Percentiles rank a stretch among this genome's conserved stretches.
Evolutionary conservation across 1,140 invertebrate genomes (phyloP).

Genomic region (Octopus bimaculoides): DNA sequence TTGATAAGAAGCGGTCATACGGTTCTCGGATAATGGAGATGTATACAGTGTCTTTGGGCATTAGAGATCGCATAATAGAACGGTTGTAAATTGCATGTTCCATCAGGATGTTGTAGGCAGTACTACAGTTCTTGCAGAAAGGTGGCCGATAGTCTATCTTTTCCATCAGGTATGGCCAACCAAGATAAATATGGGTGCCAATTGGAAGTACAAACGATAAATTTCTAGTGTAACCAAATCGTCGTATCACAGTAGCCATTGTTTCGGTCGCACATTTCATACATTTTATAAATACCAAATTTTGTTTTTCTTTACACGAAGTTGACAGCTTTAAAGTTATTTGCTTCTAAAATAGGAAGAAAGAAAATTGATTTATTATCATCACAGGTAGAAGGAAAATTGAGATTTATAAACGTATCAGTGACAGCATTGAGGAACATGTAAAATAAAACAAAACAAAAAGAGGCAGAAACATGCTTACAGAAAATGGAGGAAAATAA

Average conservation of each 20-base stretch:
- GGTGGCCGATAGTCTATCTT: slow-evolving; percentile 31
- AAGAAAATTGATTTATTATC: too few species aligned
- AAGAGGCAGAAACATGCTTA: too few species aligned
- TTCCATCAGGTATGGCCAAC: slow-evolving; percentile 41
- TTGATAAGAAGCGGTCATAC: slow-evolving; percentile 40
- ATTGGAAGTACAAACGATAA: slow-evolving; percentile 35
- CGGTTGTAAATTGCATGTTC: slow-evolving; percentile 48
- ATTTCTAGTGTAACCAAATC: slow-evolving; percentile 33
- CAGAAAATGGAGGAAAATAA: too few species aligned
- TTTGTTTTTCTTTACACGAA: slow-evolving; percentile 23
- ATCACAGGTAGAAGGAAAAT: too few species aligned
- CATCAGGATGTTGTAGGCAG: slow-evolving; percentile 39
- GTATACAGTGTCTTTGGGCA: slow-evolving; percentile 38
- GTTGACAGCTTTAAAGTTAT: too few species aligned
- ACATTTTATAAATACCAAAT: slow-evolving; percentile 42
- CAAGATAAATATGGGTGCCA: slow-evolving; percentile 31
- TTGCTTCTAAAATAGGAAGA: too few species aligned
- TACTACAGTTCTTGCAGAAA: not conserved
- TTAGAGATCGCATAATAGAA: slow-evolving; percentile 34
- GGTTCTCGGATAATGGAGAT: slow-evolving; percentile 50
- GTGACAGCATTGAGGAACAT: too few species aligned
- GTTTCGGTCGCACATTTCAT: slow-evolving; percentile 42
- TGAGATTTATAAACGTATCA: too few species aligned
- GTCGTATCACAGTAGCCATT: slow-evolving; percentile 31
- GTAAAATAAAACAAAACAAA: too few species aligned